These are phyloP conservation scores for Venturia canescens DNA, from an alignment of 1,140 invertebrate genomes.

Conservation along the genomic window DNA sequence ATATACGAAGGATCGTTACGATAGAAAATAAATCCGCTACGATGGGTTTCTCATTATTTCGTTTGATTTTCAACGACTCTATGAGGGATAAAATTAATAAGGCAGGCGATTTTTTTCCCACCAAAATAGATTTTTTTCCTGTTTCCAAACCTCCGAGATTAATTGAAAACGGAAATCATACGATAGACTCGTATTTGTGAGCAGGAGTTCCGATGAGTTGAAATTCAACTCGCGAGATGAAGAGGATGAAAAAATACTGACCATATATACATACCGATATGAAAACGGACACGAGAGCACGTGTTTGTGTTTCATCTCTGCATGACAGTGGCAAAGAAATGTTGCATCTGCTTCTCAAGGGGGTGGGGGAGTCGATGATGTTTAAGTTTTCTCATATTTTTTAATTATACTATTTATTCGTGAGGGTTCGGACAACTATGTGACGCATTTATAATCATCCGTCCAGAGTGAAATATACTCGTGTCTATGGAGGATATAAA, in stretches of 20 bases:
- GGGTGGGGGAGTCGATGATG: constrained; percentile 61
- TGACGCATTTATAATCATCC: background rate
- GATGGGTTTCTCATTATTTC: too few relatives aligned
- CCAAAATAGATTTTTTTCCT: background rate
- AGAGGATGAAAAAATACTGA: background rate
- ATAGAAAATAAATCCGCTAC: background rate
- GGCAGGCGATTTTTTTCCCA: background rate
- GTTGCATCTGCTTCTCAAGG: constrained; percentile 63
- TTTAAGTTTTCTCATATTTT: constrained; percentile 53
- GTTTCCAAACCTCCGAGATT: constrained; percentile 39
- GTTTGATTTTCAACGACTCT: too few relatives aligned
- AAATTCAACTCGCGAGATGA: constrained; percentile 39
- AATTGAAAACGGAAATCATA: constrained; percentile 9
- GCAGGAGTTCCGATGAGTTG: constrained; percentile 9
- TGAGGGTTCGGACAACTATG: background rate
- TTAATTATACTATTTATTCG: constrained; percentile 18
- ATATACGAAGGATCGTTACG: background rate
- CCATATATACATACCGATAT: constrained; percentile 1
- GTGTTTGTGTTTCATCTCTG: background rate
- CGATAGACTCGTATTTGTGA: background rate
- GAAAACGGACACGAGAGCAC: background rate
- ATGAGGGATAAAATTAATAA: too few relatives aligned
- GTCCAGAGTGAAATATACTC: background rate
- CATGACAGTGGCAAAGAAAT: constrained; percentile 51
- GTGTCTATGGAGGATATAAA: background rate